These are phyloP conservation scores for Temnothorax unifasciatus DNA, from an alignment of 2,888 invertebrate genomes.

Conservation along the genomic window DNA sequence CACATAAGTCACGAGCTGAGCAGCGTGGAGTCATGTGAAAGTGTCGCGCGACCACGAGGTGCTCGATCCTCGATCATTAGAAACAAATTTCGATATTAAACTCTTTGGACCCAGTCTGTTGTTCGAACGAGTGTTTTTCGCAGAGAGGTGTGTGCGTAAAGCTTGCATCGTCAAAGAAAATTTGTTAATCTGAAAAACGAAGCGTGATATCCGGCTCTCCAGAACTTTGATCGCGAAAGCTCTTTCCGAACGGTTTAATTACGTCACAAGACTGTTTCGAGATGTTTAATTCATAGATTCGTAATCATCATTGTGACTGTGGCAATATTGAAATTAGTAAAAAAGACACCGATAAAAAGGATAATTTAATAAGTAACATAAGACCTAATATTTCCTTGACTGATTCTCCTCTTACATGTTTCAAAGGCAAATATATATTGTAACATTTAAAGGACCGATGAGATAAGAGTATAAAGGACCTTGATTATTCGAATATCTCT, in stretches of 20 bases:
- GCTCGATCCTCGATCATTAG: constrained; percentile 30
- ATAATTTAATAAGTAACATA: constrained; percentile 2
- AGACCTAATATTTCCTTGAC: not conserved
- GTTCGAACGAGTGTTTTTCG: constrained; percentile 21
- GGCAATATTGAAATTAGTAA: not conserved
- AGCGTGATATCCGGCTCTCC: not conserved
- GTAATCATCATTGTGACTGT: not conserved
- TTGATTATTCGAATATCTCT: not conserved
- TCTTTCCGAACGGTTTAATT: not conserved
- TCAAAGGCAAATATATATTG: not conserved
- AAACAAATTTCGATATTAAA: not conserved
- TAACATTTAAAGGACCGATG: constrained; percentile 13
- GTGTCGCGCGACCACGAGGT: constrained; percentile 54
- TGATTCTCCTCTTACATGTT: not conserved
- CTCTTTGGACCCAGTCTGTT: not conserved
- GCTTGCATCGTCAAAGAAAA: not conserved
- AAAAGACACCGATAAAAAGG: not conserved
- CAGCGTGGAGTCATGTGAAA: constrained; percentile 74
- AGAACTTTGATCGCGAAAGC: not conserved
- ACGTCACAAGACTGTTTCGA: not conserved
- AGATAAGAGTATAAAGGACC: constrained; percentile 19
- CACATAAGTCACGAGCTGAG: constrained; percentile 72
- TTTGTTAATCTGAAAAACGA: not conserved
- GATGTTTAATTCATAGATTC: not conserved
- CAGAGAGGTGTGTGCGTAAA: constrained; percentile 17